Evolutionary conservation across 2,888 invertebrate species (phyloP).

Genomic region (Ethmia dodecea): DNA sequence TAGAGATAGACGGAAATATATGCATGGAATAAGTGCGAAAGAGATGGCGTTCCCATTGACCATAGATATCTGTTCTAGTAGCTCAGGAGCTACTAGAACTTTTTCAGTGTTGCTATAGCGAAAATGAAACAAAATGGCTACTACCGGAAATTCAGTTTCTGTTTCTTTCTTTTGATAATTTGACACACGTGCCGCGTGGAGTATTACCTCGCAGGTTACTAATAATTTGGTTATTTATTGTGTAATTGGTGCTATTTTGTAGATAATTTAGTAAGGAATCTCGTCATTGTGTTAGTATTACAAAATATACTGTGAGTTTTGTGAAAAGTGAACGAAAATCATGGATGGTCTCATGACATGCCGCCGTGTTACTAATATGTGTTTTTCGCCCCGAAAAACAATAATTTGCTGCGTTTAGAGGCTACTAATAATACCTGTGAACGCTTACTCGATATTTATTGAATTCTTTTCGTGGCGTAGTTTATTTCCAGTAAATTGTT

Average conservation of each 20-base stretch:
- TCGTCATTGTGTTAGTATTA: slow-evolving; percentile 37
- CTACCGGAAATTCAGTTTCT: slow-evolving; percentile 55
- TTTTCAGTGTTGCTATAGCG: slow-evolving; percentile 35
- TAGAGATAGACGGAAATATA: too few relatives aligned
- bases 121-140: slow-evolving; percentile 50
- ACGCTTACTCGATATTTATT: too few relatives aligned
- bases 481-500: too few relatives aligned
- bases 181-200: slow-evolving; percentile 79
- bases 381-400: slow-evolving; percentile 20
- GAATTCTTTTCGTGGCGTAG: too few relatives aligned
- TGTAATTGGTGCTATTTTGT: slow-evolving; percentile 34
- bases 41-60: not conserved
- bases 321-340: slow-evolving; percentile 39
- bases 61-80: too few relatives aligned
- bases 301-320: slow-evolving; percentile 32
- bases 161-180: slow-evolving; percentile 69
- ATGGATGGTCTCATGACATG: slow-evolving; percentile 36
- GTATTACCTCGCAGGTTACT: slow-evolving; percentile 72
- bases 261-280: slow-evolving; percentile 25
- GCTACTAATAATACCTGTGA: too few relatives aligned
- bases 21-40: not conserved
- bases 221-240: slow-evolving; percentile 41
- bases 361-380: slow-evolving; percentile 32
- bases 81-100: not conserved
- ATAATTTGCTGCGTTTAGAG: too few relatives aligned